Evolutionary conservation across 2,888 invertebrate species (phyloP).

Genomic region (Thyatira batis): DNA sequence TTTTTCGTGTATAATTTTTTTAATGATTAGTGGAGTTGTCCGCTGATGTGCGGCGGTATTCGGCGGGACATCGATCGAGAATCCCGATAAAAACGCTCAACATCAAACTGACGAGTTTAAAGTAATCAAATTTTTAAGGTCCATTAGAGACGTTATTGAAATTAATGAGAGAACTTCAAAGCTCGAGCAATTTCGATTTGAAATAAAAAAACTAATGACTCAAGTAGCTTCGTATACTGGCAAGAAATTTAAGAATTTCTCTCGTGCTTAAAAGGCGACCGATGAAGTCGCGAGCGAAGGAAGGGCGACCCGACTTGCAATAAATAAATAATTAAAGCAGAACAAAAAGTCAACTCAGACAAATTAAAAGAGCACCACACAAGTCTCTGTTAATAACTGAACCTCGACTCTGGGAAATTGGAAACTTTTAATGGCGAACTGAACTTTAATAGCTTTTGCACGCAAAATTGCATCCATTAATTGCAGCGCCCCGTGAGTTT

Average conservation of each 20-base stretch:
- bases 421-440: slow-evolving; percentile 62
- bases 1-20: slow-evolving; percentile 58
- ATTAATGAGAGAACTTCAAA: slow-evolving; percentile 13
- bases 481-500: slow-evolving; percentile 49
- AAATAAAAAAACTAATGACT: slow-evolving; percentile 29
- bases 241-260: slow-evolving; percentile 35
- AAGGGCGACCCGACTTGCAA: slow-evolving; percentile 44
- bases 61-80: slow-evolving; percentile 57
- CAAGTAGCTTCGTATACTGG: slow-evolving; percentile 28
- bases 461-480: slow-evolving; percentile 66
- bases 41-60: slow-evolving; percentile 36
- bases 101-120: slow-evolving; percentile 24
- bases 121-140: slow-evolving; percentile 36
- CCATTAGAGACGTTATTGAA: slow-evolving; percentile 21
- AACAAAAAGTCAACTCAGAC: slow-evolving; percentile 51
- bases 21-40: slow-evolving; percentile 66
- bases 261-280: slow-evolving; percentile 30
- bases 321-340: slow-evolving; percentile 66
- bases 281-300: slow-evolving; percentile 47
- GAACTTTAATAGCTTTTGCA: slow-evolving; percentile 61
- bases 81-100: slow-evolving; percentile 52
- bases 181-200: slow-evolving; percentile 4
- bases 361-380: slow-evolving; percentile 44
- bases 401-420: slow-evolving; percentile 57
- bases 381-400: slow-evolving; percentile 51